Percentiles rank a stretch among this genome's conserved stretches.
Conservation (phyloP, 2,888 invertebrate species). For the Sabatieria punctata region DNA sequence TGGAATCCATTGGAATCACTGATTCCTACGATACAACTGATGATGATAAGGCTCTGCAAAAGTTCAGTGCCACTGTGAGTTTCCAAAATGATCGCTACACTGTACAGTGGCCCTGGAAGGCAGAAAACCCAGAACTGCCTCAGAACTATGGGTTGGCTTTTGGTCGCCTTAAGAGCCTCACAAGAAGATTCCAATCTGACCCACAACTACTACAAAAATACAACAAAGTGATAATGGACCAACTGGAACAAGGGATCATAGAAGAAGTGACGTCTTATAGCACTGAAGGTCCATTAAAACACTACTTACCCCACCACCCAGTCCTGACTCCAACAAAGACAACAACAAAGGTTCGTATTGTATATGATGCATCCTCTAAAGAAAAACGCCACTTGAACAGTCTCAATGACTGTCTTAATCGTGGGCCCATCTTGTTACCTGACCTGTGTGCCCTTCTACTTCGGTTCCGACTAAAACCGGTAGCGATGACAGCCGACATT, state of each 20-base stretch:
- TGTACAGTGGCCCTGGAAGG: too few species aligned
- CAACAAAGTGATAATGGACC: background rate
- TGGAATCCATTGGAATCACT: too few species aligned
- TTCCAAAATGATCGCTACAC: too few species aligned
- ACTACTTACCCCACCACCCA: constrained; percentile 14
- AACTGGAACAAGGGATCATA: constrained; percentile 7
- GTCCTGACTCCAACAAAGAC: constrained; percentile 10
- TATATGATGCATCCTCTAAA: constrained; percentile 17
- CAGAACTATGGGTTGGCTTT: too few species aligned
- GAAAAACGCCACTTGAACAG: too few species aligned
- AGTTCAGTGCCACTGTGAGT: too few species aligned
- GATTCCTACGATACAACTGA: too few species aligned
- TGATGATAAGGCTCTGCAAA: too few species aligned
- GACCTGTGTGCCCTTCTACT: constrained; percentile 9
- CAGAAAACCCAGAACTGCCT: too few species aligned
- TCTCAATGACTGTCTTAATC: constrained; percentile 12
- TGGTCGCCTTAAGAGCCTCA: constrained; percentile 3
- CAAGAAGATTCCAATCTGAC: background rate
- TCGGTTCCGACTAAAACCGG: constrained; percentile 3
- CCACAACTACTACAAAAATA: background rate
- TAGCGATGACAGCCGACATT: constrained; percentile 9
- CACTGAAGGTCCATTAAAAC: background rate
- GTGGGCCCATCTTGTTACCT: constrained; percentile 11
- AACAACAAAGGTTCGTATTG: constrained; percentile 18
- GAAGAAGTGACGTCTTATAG: background rate